These are phyloP conservation scores for Grantiella picta DNA, from an alignment of 2,113 vertebrate genomes.

Conservation along the genomic window DNA sequence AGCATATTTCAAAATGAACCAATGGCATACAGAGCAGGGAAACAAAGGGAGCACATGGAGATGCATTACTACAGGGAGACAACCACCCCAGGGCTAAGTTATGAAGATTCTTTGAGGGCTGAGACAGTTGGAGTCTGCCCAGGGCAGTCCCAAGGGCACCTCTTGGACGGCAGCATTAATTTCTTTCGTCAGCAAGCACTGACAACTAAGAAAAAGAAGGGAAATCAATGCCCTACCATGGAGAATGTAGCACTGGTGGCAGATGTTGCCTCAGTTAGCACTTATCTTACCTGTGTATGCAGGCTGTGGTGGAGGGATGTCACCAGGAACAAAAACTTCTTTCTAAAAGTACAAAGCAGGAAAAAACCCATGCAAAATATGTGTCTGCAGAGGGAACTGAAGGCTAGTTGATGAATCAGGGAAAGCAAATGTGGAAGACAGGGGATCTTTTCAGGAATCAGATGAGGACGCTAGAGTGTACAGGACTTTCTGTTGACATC, in stretches of 20 bases:
- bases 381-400: background rate
- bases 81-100: background rate
- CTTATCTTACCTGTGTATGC: background rate
- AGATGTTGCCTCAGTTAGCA: background rate
- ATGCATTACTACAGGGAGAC: no score
- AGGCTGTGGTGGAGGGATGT: background rate
- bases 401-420: background rate
- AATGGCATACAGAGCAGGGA: no score
- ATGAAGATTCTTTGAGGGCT: background rate
- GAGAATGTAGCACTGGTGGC: background rate
- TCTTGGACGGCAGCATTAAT: background rate
- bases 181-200: background rate
- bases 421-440: background rate
- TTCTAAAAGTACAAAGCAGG: background rate
- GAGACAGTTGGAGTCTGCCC: background rate
- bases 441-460: background rate
- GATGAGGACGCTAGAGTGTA: background rate
- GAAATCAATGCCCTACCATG: background rate
- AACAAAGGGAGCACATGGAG: no score
- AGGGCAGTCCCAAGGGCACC: background rate
- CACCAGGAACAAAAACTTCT: background rate
- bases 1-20: no score
- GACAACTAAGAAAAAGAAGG: background rate
- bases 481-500: background rate
- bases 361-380: background rate